phyloP scores from a whole-genome alignment of 2,888 invertebrate species.

The Drosophila neotestacea region DNA sequence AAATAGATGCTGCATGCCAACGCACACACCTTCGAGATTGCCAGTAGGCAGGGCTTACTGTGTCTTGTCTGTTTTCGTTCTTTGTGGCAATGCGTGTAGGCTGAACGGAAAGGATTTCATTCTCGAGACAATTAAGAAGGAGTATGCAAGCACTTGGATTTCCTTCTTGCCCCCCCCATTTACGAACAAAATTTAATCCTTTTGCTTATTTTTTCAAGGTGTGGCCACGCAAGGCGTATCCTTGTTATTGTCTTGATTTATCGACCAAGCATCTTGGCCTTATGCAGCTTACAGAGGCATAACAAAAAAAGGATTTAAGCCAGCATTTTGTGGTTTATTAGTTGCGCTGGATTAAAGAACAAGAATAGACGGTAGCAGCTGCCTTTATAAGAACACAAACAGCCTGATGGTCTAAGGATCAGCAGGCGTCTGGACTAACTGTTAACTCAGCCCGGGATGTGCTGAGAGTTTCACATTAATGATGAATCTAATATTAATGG shows the following conservation, averaged over 20 bases:
- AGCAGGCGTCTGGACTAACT: not conserved
- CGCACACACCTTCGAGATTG: conserved; percentile 56
- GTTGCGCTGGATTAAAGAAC: conserved; percentile 76
- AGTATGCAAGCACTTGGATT: conserved; percentile 52
- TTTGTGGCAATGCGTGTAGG: conserved; percentile 64
- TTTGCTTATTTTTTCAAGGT: conserved; percentile 81
- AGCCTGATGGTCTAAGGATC: not conserved
- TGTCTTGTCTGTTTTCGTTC: conserved; percentile 49
- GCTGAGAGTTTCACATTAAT: not conserved
- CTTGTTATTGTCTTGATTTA: conserved; percentile 69
- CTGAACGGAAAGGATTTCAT: conserved; percentile 66
- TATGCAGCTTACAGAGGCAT: conserved; percentile 33
- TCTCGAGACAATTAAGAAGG: conserved; percentile 55
- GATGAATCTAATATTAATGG: not conserved
- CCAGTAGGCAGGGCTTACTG: conserved; percentile 11
- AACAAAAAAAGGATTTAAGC: conserved; percentile 68
- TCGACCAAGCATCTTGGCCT: conserved; percentile 45
- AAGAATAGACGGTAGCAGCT: conserved; percentile 76
- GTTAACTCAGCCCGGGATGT: not conserved
- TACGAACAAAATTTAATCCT: conserved; percentile 66
- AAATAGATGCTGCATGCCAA: conserved; percentile 49
- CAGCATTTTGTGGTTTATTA: conserved; percentile 73
- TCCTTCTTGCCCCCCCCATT: conserved; percentile 23
- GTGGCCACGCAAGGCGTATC: conserved; percentile 70
- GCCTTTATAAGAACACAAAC: conserved; percentile 35